Evolutionary conservation across 2,797 vertebrate genomes (phyloP).

Genomic region (Squalus acanthias): DNA sequence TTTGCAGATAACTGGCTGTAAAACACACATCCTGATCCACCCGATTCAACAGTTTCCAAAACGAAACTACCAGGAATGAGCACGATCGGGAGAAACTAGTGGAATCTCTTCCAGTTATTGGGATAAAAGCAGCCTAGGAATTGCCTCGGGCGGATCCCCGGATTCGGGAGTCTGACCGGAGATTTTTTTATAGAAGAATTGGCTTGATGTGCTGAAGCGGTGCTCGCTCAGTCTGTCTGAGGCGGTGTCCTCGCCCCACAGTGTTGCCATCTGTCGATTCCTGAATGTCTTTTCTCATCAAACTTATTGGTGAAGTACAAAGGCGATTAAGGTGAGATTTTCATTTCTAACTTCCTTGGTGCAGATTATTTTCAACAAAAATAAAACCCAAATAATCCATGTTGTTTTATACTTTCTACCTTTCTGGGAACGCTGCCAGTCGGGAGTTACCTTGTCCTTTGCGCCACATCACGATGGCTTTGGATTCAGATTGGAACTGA

Average conservation of each 20-base stretch:
- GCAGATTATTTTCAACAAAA: background rate
- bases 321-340: constrained; percentile 9
- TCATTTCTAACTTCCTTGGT: background rate
- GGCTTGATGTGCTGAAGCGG: background rate
- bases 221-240: background rate
- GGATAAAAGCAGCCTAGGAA: background rate
- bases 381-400: background rate
- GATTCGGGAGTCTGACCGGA: background rate
- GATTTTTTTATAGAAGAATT: background rate
- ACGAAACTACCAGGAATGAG: background rate
- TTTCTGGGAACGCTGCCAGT: background rate
- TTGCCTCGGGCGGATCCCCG: background rate
- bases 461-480: background rate
- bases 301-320: constrained; percentile 16
- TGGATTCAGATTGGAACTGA: background rate
- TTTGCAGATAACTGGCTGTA: background rate
- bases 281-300: background rate
- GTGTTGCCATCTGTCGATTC: constrained; percentile 15
- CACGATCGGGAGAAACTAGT: background rate
- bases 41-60: background rate
- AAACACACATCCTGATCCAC: background rate
- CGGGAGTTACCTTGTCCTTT: background rate
- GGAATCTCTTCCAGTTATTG: background rate
- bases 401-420: background rate
- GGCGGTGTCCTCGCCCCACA: background rate